These are phyloP conservation scores for Coboldia fuscipes DNA, from an alignment of 1,140 invertebrate species.

Conservation along the genomic window DNA sequence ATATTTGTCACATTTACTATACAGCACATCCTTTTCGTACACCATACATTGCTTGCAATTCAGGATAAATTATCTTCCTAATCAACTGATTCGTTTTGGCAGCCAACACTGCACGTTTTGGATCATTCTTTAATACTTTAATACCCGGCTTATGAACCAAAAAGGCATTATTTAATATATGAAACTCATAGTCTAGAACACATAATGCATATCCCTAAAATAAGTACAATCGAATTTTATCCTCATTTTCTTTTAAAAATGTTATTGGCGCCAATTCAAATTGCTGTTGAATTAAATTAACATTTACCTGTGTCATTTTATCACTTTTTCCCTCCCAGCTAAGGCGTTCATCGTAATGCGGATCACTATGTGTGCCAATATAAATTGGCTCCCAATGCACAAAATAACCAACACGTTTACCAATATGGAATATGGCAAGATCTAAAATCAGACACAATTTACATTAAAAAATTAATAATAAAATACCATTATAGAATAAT, in stretches of 20 bases:
- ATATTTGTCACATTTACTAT: conserved; percentile 26
- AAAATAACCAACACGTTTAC: conserved; percentile 55
- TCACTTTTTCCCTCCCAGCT: conserved; percentile 81
- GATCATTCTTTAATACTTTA: conserved; percentile 55
- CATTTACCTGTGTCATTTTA: conserved; percentile 77
- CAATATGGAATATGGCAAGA: conserved; percentile 62
- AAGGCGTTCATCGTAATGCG: conserved; percentile 68
- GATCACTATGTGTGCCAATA: conserved; percentile 67
- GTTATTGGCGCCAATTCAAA: not conserved
- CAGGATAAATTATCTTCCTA: conserved; percentile 58
- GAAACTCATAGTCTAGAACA: conserved; percentile 71
- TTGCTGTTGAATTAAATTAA: not conserved
- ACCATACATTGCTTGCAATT: conserved; percentile 65
- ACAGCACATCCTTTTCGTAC: conserved; percentile 57
- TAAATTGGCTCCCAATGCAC: conserved; percentile 82
- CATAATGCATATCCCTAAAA: conserved; percentile 68
- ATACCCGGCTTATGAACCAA: conserved; percentile 73
- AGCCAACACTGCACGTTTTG: conserved; percentile 47
- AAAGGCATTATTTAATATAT: conserved; percentile 76
- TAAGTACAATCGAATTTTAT: conserved; percentile 8
- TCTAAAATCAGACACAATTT: conserved; percentile 14
- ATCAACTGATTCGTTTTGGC: conserved; percentile 59
- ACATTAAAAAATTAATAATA: not conserved
- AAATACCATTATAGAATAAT: not conserved
- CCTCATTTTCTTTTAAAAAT: not conserved